These are phyloP conservation scores for Leptinotarsa defecta DNA, from an alignment of 1,140 invertebrate genomes.

Conservation along the genomic window DNA sequence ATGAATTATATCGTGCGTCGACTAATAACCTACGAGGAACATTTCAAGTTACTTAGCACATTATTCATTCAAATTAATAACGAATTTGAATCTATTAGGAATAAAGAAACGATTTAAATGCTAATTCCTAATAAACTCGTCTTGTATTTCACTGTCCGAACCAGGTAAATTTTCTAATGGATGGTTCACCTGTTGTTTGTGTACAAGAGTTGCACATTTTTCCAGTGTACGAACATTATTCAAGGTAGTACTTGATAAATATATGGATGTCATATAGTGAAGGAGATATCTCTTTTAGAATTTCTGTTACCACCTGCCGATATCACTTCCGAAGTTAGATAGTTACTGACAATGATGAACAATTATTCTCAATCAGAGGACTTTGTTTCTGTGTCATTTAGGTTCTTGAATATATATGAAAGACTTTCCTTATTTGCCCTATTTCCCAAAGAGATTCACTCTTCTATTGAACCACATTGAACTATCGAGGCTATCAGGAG, in stretches of 20 bases:
- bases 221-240: neutral
- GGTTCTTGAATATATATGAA: no score
- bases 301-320: neutral
- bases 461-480: no score
- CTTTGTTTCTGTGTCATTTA: no score
- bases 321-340: no score
- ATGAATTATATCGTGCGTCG: neutral
- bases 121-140: neutral
- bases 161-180: neutral
- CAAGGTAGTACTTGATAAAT: neutral
- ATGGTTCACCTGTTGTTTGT: conserved; percentile 2
- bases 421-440: no score
- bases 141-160: neutral
- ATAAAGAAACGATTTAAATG: conserved; percentile 4
- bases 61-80: neutral
- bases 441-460: no score
- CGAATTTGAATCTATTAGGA: neutral
- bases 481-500: no score
- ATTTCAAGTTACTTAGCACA: neutral
- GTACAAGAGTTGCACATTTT: neutral
- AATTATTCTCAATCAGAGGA: no score
- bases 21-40: neutral
- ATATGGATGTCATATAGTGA: neutral
- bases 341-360: no score
- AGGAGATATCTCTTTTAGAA: neutral